Evolutionary conservation across 2,113 vertebrate genomes (phyloP), one percentile per base, ranked within the genome.

Genomic region (Chrysemys picta): DNA sequence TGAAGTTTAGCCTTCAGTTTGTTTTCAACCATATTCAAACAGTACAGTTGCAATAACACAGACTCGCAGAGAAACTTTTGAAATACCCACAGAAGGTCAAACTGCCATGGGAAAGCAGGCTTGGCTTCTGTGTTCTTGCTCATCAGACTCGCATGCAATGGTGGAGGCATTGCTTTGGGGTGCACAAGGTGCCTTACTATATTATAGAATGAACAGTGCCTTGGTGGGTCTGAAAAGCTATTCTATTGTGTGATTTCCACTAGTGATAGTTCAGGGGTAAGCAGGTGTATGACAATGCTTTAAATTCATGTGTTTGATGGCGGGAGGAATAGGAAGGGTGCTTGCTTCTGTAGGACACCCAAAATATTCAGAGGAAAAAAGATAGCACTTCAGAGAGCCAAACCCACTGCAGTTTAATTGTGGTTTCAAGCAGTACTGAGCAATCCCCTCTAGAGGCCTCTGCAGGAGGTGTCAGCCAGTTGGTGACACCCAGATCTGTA

Each of bases 131-230:
- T 78, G 38, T 27, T 19, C 38, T 8, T 35, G 3, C 42, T 42
- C 87, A 29, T 56, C 21, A 3, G 3, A 35, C 8, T n/a, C 4
- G 12, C 47, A 38, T 24, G 31, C 4, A 45, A 49, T 49, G 8
- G 8, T n/a, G 56, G 25, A 2, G 1, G 16, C 14, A 1, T 27
- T 42, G n/a, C 21, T 27, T 27, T 25, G 13, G n/a, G n/a, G 22
- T 16, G 25, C 38, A 24, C 38, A 57, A 42, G 8, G 53, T 29
- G 5, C 53, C 19, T 49, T 52, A 50, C 17, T 80, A 3, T 21
- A 5, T 50, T 52, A 5, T 52, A 80, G 29, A 31, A 35, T 50
- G 27, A 17, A 82, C 22, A 45, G 52, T 35, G 62, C 31, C 35
- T 38, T 29, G 31, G 53, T 42, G 14, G 80, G 35, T 82, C 24